These are phyloP conservation scores for Coregonus suidteri DNA, from an alignment of 2,797 vertebrate genomes.

Conservation along the genomic window DNA sequence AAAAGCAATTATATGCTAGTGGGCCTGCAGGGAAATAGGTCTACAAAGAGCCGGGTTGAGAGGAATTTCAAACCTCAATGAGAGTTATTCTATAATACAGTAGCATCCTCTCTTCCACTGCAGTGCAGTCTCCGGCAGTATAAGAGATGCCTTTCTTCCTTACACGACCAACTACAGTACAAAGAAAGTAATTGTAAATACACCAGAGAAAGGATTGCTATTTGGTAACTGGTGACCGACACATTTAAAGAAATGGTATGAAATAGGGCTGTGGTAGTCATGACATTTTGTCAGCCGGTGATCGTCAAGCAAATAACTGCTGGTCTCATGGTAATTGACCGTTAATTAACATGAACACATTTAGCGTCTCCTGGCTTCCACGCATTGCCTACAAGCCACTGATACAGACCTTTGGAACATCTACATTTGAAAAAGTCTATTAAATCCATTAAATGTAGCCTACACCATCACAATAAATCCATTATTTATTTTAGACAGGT, in stretches of 20 bases:
- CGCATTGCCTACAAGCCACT: no score
- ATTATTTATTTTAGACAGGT: no score
- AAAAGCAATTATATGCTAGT: not conserved
- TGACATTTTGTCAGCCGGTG: no score
- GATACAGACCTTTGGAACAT: no score
- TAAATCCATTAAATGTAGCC: no score
- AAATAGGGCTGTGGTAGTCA: no score
- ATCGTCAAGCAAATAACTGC: no score
- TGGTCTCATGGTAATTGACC: no score
- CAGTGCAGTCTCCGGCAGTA: not conserved
- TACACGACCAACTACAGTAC: not conserved
- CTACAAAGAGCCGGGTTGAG: not conserved
- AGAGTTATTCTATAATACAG: not conserved
- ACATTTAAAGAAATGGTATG: not conserved
- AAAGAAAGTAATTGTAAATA: not conserved
- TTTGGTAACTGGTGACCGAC: not conserved
- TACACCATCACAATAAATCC: no score
- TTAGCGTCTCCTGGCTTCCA: no score
- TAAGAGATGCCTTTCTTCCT: not conserved
- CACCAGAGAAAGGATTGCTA: not conserved
- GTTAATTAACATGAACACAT: no score
- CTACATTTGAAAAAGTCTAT: no score
- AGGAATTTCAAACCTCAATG: not conserved
- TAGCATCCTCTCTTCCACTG: not conserved
- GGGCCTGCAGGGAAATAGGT: not conserved